phyloP scores from a whole-genome alignment of 64 coral and sea anemone species.

The Montipora foliosa region DNA sequence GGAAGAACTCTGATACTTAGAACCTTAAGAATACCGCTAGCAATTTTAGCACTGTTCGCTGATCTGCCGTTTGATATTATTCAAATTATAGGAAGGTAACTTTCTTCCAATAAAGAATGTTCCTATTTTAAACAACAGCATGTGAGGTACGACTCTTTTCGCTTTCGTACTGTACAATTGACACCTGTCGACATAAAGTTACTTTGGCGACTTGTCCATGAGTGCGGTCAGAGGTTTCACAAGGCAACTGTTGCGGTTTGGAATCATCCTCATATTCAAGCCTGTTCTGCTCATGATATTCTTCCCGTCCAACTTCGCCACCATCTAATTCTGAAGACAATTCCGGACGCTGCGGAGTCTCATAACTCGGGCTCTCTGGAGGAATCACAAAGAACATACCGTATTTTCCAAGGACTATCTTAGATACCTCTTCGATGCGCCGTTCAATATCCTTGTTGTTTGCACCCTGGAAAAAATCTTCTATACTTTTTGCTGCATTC shows the following conservation, averaged over 20 bases:
- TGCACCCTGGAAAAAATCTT: neutral
- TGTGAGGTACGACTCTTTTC: neutral
- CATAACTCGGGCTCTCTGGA: conserved; percentile 15
- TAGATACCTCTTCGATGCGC: neutral
- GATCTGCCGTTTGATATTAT: no score
- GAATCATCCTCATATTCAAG: neutral
- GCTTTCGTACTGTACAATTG: neutral
- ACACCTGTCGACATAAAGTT: neutral
- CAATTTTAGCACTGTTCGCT: no score
- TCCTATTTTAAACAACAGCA: no score
- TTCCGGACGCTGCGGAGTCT: neutral
- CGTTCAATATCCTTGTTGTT: neutral
- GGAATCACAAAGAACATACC: conserved; percentile 17
- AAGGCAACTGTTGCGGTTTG: neutral
- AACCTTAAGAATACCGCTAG: no score
- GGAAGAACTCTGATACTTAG: no score
- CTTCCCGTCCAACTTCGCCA: neutral
- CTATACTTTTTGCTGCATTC: neutral
- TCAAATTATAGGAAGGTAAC: no score
- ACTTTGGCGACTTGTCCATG: neutral
- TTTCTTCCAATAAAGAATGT: no score
- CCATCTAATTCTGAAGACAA: neutral
- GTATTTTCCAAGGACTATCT: neutral
- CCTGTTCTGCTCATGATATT: neutral
- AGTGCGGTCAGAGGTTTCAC: neutral